Conservation (phyloP, 2,113 vertebrate genomes). For the Gobius niger region DNA sequence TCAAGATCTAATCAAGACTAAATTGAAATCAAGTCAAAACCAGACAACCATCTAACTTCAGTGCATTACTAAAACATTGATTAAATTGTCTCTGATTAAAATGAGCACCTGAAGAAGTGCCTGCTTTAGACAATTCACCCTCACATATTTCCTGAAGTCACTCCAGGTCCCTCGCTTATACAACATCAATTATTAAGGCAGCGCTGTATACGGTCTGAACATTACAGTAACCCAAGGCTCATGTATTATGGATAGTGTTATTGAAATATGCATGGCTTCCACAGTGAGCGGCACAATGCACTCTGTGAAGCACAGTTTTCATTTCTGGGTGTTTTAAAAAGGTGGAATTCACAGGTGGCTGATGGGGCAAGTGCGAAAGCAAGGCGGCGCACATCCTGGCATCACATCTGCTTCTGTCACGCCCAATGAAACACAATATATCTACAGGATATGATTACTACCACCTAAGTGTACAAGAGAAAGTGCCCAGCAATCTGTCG, state of each 20-base stretch:
- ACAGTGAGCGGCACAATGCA: constrained; percentile 2
- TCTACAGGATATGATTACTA: constrained; percentile 17
- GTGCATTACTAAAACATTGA: too few species aligned
- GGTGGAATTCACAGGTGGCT: constrained; percentile 20
- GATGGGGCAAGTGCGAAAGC: constrained; percentile 22
- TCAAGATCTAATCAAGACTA: too few species aligned
- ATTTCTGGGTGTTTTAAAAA: constrained; percentile 19
- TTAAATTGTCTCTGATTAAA: too few species aligned
- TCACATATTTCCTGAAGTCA: background rate
- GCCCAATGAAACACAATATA: constrained; percentile 14
- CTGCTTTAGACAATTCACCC: background rate
- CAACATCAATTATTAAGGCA: constrained; percentile 38
- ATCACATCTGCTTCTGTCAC: constrained; percentile 19
- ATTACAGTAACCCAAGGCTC: constrained; percentile 19
- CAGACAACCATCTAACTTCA: too few species aligned
- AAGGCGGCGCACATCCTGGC: constrained; percentile 37
- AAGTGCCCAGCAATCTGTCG: background rate
- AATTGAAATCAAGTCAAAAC: too few species aligned
- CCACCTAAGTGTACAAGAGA: background rate
- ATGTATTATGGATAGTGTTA: constrained; percentile 55
- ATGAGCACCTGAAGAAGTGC: too few species aligned
- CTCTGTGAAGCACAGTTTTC: background rate
- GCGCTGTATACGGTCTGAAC: constrained; percentile 32
- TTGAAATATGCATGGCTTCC: constrained; percentile 48
- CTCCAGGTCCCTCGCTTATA: background rate